Base-by-base conservation (phyloP, 2,797 vertebrate genomes). In the Pelodytes ibericus region DNA sequence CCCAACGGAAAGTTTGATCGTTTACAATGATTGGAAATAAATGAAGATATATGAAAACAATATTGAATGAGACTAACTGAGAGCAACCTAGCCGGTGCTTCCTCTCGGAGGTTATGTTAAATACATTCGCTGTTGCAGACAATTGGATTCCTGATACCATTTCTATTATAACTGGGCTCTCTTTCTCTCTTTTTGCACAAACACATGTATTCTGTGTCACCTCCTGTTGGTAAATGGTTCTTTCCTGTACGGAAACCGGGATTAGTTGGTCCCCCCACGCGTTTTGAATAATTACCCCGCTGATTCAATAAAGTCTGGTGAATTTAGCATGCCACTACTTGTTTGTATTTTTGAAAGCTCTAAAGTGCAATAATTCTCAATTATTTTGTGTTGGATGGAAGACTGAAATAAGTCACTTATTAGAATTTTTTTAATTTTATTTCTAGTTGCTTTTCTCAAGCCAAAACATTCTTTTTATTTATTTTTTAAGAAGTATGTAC, bases 21-120 rank as follows among this genome's bases (percentile, higher is more conserved):
- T 80, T 77, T 80, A 80, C 80, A 74, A 78, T 81, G 80, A 76
- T 58, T 81, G 82, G 83, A 77, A 84, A 83, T 83, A 72, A 58
- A 84, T 77, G 72, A 85, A 87, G 84, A 87, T 84, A 88, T 87
- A 89, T 87, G 83, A 87, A 83, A 85, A 86, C 84, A 86, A 72
- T 78, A 88, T 83, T 82, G 87, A 90, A 86, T 71, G 75, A 86
- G 83, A 83, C 77, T 83, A 83, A 79, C 79, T 84, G 79, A 78
- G 68, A 81, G 64, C 72, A 87, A 80, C 79, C 83, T 81, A 74
- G 83, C 18, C 83, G 76, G 77, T 78, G 86, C 81, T 22, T 53
- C n/a, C 60, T 66, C 49, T 49, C 18, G 3, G 62, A 51, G 69
- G 33, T 66, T 66, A 72, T 15, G 53, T 78, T 66, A 72, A 71